Evolutionary conservation across 2,888 invertebrate species (phyloP).

Genomic region (Xanthorhoe spadicearia): DNA sequence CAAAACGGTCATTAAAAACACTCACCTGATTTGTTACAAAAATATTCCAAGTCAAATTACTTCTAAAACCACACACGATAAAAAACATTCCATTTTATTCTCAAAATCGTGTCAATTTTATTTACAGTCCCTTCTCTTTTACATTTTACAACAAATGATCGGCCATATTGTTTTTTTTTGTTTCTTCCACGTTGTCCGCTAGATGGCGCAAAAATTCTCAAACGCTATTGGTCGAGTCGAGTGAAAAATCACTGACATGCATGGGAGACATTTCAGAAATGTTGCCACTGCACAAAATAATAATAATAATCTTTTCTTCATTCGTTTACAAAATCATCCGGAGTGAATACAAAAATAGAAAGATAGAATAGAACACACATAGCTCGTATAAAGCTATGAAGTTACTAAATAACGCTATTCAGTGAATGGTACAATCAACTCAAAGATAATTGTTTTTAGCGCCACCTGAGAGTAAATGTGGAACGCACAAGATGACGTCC

Average conservation of each 20-base stretch:
- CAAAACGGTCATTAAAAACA: constrained; percentile 51
- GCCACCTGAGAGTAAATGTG: no score
- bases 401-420: no score
- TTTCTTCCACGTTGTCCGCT: constrained; percentile 53
- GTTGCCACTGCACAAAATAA: constrained; percentile 10
- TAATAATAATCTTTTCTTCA: background rate
- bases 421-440: no score
- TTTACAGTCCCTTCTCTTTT: constrained; percentile 61
- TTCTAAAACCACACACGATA: constrained; percentile 33
- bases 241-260: background rate
- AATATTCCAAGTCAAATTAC: constrained; percentile 19
- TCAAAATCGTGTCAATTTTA: constrained; percentile 50
- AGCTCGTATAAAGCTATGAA: no score
- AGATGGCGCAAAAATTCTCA: constrained; percentile 67
- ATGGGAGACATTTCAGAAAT: background rate
- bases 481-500: background rate
- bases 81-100: constrained; percentile 41
- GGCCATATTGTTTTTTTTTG: constrained; percentile 75
- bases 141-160: constrained; percentile 70
- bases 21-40: constrained; percentile 56
- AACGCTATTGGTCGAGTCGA: constrained; percentile 54
- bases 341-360: no score
- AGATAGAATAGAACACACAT: no score
- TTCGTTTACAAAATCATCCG: no score
- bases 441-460: no score